Evolutionary conservation across 1,140 invertebrate species (phyloP), one percentile per base, ranked within the genome.

Genomic region (Antheraea mylitta): DNA sequence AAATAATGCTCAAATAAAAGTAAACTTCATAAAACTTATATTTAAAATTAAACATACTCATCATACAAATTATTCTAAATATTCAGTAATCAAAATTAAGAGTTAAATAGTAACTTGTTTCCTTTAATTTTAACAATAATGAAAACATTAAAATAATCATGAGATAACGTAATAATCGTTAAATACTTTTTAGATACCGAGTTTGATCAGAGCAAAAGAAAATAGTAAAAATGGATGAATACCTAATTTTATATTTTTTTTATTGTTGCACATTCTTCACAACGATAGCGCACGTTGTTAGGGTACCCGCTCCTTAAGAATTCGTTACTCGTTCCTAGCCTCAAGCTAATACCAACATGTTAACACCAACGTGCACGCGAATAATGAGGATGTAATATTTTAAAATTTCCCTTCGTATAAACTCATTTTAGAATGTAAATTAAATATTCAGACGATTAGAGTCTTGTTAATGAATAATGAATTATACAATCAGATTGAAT

Each of bases 261-360:
- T 42, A 9, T 3, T 42, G 38, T 42, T 42, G 38, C 38, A 11
- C 38, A 42, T 42, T 42, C 38, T 42, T 42, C 8, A 42, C 38
- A 42, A 11, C 38, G 11, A 11, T 42, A 42, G 38, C 38, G 38
- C 7, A 2, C 38, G 38, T 13, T n/a, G 45, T 53, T 16, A 53
- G 45, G 16, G 5, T 13, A 53, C 45, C 45, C 63, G 38, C 61
- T 65, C 59, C 58, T 70, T 71, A 74, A 74, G 73, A 74, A 74
- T 74, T 74, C 70, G 73, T 71, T 70, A 64, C 73, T 64, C 53
- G 60, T 59, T 60, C 67, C 65, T 64, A 68, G 67, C 64, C 59
- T 64, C 64, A 11, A 60, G 66, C 67, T 64, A 58, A 48, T 64
- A 69, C 67, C 66, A 63, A 71, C 69, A 61, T 58, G 69, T 61